Base-by-base conservation (phyloP, 2,888 invertebrate species). In the Spodoptera picta region DNA sequence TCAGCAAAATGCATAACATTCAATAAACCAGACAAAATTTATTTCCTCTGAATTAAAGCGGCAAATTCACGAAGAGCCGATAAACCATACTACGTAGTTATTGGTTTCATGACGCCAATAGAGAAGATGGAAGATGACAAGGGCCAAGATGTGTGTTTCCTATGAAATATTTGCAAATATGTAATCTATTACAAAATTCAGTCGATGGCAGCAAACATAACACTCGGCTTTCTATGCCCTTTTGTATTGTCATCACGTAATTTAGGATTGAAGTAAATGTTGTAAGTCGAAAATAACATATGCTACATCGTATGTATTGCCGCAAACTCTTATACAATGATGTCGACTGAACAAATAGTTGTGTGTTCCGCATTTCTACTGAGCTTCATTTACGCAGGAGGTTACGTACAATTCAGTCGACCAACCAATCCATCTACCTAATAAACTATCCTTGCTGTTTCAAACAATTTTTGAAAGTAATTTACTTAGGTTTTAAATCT, bases 331-430 rank as follows among this genome's bases (percentile, higher is more conserved):
- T 94, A 94, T 93, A 94, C 94, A 94, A 94, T 94, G 89, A 91
- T 92, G 93, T 91, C 89, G 89, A 91, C 93, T 90, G 90, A 92
- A 93, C 93, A 92, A 93, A 93, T 91, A 92, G 90, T 89, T 90
- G 84, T 93, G 91, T 93, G 93, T 94, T 94, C 94, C 94, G 94
- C 94, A 92, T 94, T 94, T 94, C 94, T 94, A 94, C 90, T 83
- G 86, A 91, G 90, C 90, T 89, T 91, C 92, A 91, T 92, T 92
- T 91, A 90, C 91, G 89, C 89, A 88, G 89, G 87, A 86, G 84
- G 87, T 92, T 89, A 90, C 92, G 90, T 90, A 83, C 82, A 83
- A 83, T 80, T 83, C 84, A 84, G 72, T 84, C 83, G 77, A 84
- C 77, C 83, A 71, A 84, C 78, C 83, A 71, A 80, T 83, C 83